Conservation (phyloP, 2,797 vertebrate species). For the Setipinna tenuifilis region DNA sequence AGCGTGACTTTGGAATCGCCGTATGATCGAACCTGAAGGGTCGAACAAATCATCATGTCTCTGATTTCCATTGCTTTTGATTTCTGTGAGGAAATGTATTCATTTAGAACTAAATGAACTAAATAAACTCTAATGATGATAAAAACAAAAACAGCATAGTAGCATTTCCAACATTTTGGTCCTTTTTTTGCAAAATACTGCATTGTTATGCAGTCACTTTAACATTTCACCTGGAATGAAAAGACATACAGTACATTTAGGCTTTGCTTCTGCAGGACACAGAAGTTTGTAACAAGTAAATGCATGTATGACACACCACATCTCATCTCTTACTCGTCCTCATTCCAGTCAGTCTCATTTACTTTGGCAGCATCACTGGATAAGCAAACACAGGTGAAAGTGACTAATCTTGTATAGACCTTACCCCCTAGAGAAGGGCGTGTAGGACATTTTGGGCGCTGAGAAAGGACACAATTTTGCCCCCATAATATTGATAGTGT, state of each 20-base stretch:
- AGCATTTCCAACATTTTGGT: no score
- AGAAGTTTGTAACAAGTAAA: neutral
- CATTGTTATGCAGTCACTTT: neutral
- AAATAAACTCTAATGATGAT: no score
- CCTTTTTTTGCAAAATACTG: neutral
- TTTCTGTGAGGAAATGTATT: neutral
- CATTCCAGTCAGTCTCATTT: neutral
- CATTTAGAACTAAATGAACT: neutral
- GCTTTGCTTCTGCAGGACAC: neutral
- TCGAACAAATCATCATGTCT: neutral
- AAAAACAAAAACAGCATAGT: neutral
- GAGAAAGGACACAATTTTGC: no score
- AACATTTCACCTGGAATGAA: neutral
- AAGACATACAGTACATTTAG: neutral
- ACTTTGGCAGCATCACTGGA: neutral
- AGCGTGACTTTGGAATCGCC: conserved; percentile 86
- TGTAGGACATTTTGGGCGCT: no score
- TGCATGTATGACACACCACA: neutral
- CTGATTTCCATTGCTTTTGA: neutral
- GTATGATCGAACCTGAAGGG: conserved; percentile 81
- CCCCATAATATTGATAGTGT: no score
- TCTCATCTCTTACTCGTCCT: neutral
- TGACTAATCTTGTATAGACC: neutral
- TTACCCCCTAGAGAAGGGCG: neutral
- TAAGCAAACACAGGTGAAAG: neutral